These are phyloP conservation scores for Drosophila ananassae DNA, from an alignment of 1,140 invertebrate species.

Conservation along the genomic window DNA sequence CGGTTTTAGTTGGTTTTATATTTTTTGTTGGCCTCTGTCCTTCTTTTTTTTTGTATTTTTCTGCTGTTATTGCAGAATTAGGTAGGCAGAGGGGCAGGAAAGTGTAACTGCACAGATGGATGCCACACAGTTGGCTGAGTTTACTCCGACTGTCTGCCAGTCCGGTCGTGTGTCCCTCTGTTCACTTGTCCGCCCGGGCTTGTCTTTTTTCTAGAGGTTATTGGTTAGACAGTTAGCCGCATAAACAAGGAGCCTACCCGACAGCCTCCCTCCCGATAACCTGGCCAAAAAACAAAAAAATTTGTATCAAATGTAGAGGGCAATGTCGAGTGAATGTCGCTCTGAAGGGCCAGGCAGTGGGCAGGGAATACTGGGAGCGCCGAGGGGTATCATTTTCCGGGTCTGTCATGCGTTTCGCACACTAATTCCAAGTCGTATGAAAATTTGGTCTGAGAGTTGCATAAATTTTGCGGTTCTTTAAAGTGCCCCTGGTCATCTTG, in stretches of 20 bases:
- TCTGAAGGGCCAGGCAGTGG: constrained; percentile 31
- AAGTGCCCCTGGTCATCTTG: constrained; percentile 2
- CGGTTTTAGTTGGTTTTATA: constrained; percentile 16
- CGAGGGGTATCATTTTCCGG: constrained; percentile 71
- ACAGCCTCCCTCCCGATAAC: constrained; percentile 18
- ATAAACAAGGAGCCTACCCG: constrained; percentile 69
- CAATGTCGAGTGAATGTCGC: constrained; percentile 80
- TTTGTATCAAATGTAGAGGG: constrained; percentile 73
- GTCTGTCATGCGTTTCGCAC: constrained; percentile 73
- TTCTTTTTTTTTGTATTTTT: constrained; percentile 11
- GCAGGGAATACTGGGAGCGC: neutral
- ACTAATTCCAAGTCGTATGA: constrained; percentile 75
- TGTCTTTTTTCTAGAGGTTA: constrained; percentile 34
- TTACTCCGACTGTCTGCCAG: constrained; percentile 10
- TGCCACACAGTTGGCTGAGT: constrained; percentile 75
- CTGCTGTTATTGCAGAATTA: constrained; percentile 76
- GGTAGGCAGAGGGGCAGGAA: constrained; percentile 45
- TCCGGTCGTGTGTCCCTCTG: constrained; percentile 9
- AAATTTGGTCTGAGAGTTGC: constrained; percentile 70
- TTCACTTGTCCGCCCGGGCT: constrained; percentile 16
- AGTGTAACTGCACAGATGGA: constrained; percentile 78
- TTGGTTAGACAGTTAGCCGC: constrained; percentile 72
- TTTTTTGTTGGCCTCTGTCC: neutral
- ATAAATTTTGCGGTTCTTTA: constrained; percentile 58
- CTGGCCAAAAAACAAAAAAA: constrained; percentile 32